Evolutionary conservation across 2,113 vertebrate species (phyloP).

Genomic region (Chamaetylas fuelleborni): DNA sequence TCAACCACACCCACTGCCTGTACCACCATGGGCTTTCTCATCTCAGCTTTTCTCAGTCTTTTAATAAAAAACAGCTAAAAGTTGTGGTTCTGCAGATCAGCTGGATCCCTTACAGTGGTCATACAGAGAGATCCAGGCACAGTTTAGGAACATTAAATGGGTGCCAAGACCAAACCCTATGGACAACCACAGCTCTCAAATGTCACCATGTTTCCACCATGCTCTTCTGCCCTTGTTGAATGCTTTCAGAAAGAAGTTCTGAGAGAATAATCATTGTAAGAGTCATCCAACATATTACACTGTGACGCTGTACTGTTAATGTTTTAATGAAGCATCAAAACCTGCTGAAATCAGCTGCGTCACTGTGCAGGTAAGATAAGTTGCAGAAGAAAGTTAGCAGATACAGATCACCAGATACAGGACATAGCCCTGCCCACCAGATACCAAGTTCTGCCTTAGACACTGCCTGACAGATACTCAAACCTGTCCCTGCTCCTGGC

Average conservation of each 20-base stretch:
- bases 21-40: background rate
- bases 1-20: background rate
- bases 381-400: background rate
- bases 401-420: background rate
- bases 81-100: background rate
- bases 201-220: background rate
- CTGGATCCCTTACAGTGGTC: background rate
- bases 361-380: background rate
- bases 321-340: background rate
- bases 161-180: background rate
- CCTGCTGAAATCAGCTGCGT: background rate
- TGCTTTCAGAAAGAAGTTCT: background rate
- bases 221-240: background rate
- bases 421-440: background rate
- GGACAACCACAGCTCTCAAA: background rate
- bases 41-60: background rate
- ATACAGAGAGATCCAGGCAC: background rate
- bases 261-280: background rate
- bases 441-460: background rate
- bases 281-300: background rate
- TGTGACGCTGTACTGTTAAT: background rate
- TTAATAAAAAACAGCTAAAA: background rate
- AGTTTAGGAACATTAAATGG: background rate
- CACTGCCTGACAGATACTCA: background rate
- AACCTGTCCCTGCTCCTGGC: background rate